Evolutionary conservation across 1,140 invertebrate genomes (phyloP), one percentile per base, ranked within the genome.

Genomic region (Anoplolepis gracilipes): DNA sequence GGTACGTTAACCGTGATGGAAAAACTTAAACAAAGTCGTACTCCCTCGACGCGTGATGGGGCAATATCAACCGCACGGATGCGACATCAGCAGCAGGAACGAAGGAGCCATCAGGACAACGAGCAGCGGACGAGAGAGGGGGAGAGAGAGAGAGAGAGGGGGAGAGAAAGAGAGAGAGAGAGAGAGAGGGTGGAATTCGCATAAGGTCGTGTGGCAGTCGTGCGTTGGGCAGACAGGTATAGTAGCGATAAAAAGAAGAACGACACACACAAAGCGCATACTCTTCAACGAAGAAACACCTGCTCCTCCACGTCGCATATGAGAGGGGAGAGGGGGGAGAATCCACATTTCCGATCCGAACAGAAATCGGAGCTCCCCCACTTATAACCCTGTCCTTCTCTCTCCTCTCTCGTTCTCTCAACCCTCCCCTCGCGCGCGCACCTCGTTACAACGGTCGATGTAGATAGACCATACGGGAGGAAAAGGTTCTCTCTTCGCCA

Each of bases 401-500:
- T 67, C 16, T 13, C n/a, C 49, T 11, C 79, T 19, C 49, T 69
- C 46, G 46, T 49, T n/a, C n/a, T n/a, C n/a, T n/a, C n/a, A n/a
- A 5, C 19, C 16, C 16, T 22, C 49, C 5, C 19, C 61, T 75
- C 77, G 13, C 39, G 33, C 33, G 62, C 81, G 33, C 25, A 79
- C 49, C 67, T 87, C 88, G 88, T 87, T 89, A 89, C 69, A 70
- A 79, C 78, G 88, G 88, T 90, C 87, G 85, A 90, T 87, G 67
- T 90, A 90, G 46, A 49, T 19, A 16, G 46, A 49, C 46, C 46
- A 49, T 46, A 46, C 42, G 42, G n/a, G 28, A 55, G 28, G 28
- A 16, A 25, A 22, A 46, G n/a, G 25, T 33, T 64, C 85, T 70
- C 69, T 69, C 75, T 75, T 62, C 61, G 61, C 72, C 73, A 78